phyloP scores from a whole-genome alignment of 2,888 invertebrate genomes.

The Lamellibrachia satsuma region DNA sequence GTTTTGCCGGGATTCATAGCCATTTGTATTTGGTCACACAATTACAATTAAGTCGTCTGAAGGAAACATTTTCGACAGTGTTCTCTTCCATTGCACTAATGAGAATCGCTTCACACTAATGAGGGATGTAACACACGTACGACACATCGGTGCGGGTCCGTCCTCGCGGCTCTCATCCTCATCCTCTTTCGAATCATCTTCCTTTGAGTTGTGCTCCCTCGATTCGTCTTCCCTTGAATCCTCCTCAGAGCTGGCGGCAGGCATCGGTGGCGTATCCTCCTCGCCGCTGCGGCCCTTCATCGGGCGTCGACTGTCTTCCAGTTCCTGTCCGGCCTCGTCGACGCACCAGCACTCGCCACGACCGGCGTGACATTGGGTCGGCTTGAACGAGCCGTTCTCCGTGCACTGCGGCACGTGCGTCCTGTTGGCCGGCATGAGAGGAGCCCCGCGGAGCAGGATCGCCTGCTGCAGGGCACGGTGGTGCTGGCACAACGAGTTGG shows the following conservation, averaged over 20 bases:
- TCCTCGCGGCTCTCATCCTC: background rate
- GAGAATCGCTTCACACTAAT: too few relatives aligned
- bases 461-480: background rate
- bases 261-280: background rate
- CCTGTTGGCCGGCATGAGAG: background rate
- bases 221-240: background rate
- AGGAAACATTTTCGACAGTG: too few relatives aligned
- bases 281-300: background rate
- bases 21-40: too few relatives aligned
- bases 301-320: background rate
- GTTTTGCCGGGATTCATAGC: too few relatives aligned
- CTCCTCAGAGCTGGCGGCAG: background rate
- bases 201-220: background rate
- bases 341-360: constrained; percentile 93
- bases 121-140: background rate
- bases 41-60: too few relatives aligned
- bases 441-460: background rate
- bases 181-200: background rate
- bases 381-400: constrained; percentile 84
- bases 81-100: too few relatives aligned
- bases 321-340: constrained; percentile 81
- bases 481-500: background rate
- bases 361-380: constrained; percentile 86
- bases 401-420: constrained; percentile 78
- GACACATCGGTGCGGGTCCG: background rate